Conservation (phyloP, 1,140 invertebrate species). For the Araneus ventricosus region DNA sequence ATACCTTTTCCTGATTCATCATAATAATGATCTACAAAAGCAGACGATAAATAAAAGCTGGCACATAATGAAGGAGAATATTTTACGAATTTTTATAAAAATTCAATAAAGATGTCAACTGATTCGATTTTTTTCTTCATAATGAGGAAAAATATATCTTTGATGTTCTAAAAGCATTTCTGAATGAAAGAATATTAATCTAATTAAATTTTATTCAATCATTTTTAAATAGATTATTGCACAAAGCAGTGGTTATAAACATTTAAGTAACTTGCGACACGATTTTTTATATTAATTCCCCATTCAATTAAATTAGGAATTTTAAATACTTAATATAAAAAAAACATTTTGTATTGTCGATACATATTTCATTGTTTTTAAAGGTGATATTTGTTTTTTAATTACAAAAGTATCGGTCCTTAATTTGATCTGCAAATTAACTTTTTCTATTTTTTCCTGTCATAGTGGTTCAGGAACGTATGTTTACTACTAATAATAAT, state of each 20-base stretch:
- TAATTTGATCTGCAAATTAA: too few relatives aligned
- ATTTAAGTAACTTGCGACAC: neutral
- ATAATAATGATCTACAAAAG: neutral
- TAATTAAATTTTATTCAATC: neutral
- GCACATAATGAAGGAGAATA: neutral
- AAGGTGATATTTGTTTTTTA: neutral
- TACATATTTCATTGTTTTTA: neutral
- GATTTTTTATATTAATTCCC: too few relatives aligned
- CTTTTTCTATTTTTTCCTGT: too few relatives aligned
- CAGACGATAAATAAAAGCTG: neutral
- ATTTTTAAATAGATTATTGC: neutral
- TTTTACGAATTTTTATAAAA: neutral
- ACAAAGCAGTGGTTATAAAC: neutral
- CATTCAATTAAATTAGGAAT: neutral
- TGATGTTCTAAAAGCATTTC: neutral
- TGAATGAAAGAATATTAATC: neutral
- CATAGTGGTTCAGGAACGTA: too few relatives aligned
- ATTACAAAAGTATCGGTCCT: too few relatives aligned
- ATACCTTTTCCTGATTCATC: neutral
- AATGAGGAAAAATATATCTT: neutral
- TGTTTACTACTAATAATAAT: too few relatives aligned
- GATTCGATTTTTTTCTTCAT: too few relatives aligned
- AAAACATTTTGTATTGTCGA: neutral
- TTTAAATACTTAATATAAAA: neutral
- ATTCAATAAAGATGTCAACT: too few relatives aligned